Evolutionary conservation across 2,888 invertebrate genomes (phyloP).

Genomic region (Tanytarsus gracilentus): DNA sequence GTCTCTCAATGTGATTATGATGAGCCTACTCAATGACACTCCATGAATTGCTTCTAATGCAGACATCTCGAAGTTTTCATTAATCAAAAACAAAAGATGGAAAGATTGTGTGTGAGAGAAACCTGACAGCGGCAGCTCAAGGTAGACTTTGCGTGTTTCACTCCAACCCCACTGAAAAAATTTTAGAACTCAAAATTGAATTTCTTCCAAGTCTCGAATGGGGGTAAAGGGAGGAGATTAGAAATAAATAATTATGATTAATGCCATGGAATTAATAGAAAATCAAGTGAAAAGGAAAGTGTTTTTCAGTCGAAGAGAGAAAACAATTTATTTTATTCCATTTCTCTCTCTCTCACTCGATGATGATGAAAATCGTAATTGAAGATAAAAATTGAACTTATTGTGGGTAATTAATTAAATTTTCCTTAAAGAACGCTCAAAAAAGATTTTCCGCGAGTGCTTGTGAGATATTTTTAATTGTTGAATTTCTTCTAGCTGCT

Average conservation of each 20-base stretch:
- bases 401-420: constrained; percentile 8
- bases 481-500: too few species aligned
- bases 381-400: constrained; percentile 10
- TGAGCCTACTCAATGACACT: too few species aligned
- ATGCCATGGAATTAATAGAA: constrained; percentile 15
- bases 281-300: constrained; percentile 24
- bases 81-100: not conserved
- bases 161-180: too few species aligned
- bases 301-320: constrained; percentile 4
- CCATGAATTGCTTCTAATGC: too few species aligned
- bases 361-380: constrained; percentile 17
- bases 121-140: too few species aligned
- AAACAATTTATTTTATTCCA: too few species aligned
- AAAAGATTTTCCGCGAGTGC: not conserved
- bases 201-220: not conserved
- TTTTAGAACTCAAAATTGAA: too few species aligned
- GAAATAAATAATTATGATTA: constrained; percentile 25
- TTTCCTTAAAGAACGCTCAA: not conserved
- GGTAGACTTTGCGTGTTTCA: too few species aligned
- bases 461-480: not conserved
- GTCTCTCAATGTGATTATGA: too few species aligned
- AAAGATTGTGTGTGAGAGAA: not conserved
- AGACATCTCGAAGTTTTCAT: not conserved
- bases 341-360: too few species aligned
- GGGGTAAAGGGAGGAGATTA: constrained; percentile 4